Evolutionary conservation across 2,797 vertebrate species (phyloP).

Genomic region (Pitangus sulphuratus): DNA sequence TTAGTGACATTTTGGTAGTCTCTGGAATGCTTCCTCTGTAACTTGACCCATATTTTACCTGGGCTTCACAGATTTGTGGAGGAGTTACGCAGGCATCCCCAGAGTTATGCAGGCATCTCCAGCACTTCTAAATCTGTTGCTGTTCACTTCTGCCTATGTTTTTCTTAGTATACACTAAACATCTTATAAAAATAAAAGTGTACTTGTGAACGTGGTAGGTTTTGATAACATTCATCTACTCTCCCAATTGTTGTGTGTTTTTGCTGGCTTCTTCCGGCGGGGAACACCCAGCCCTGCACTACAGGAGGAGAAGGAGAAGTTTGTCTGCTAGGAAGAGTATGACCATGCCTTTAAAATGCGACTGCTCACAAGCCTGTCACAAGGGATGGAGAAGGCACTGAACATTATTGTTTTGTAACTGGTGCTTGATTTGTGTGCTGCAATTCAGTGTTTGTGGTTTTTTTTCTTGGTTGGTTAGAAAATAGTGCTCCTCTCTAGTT

Average conservation of each 20-base stretch:
- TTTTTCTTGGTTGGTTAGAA: not conserved
- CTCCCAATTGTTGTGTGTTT: fast-evolving
- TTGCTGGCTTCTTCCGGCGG: not conserved
- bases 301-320: not conserved
- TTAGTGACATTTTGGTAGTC: not conserved
- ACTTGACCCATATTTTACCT: not conserved
- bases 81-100: not conserved
- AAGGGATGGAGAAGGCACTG: not conserved
- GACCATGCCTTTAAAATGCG: not conserved
- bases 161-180: not conserved
- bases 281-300: not conserved
- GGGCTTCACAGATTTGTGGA: not conserved
- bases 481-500: not conserved
- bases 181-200: not conserved
- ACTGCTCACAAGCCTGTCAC: not conserved
- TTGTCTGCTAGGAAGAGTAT: not conserved
- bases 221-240: not conserved
- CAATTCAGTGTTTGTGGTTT: not conserved
- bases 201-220: not conserved
- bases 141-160: not conserved
- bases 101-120: not conserved
- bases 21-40: not conserved
- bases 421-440: not conserved
- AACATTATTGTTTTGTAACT: not conserved
- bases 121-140: not conserved